These are phyloP conservation scores for Choloepus didactylus DNA, from an alignment of 2,797 vertebrate genomes.

Conservation along the genomic window DNA sequence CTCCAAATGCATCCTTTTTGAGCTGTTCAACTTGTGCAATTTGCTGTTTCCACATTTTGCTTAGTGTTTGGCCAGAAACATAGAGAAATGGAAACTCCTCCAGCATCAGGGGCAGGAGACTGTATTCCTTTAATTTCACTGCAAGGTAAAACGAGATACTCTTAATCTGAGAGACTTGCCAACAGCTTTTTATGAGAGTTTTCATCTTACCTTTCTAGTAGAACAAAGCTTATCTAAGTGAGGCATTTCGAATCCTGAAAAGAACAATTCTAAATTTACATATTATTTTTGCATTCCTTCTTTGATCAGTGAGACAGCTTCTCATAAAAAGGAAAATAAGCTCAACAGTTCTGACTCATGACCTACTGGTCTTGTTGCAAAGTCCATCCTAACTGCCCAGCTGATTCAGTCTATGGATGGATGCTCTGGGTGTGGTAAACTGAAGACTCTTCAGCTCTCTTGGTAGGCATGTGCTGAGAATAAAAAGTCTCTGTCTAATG, in stretches of 20 bases:
- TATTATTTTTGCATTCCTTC: neutral
- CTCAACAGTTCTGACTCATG: neutral
- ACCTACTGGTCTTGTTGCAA: neutral
- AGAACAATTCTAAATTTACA: neutral
- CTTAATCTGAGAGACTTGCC: neutral
- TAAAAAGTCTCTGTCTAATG: neutral
- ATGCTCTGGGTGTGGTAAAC: neutral
- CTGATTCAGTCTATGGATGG: neutral
- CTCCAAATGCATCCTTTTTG: slow-evolving; percentile 83
- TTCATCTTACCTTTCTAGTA: slow-evolving; percentile 21
- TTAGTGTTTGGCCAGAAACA: slow-evolving; percentile 91
- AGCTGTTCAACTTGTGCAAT: slow-evolving; percentile 92
- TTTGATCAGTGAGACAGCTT: neutral
- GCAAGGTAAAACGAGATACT: slow-evolving; percentile 74
- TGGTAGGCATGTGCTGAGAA: neutral
- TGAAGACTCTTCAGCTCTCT: neutral
- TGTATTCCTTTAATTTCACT: slow-evolving; percentile 93
- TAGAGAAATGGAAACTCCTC: slow-evolving; percentile 94
- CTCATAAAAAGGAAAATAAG: neutral
- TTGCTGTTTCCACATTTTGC: slow-evolving; percentile 95
- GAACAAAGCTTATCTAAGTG: neutral
- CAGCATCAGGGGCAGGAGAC: slow-evolving; percentile 92
- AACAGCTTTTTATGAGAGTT: slow-evolving; percentile 59
- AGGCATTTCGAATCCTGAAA: neutral
- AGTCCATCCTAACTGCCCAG: neutral